Conservation (phyloP, 2,113 vertebrate species). For the Pelvicachromis taeniatus region DNA sequence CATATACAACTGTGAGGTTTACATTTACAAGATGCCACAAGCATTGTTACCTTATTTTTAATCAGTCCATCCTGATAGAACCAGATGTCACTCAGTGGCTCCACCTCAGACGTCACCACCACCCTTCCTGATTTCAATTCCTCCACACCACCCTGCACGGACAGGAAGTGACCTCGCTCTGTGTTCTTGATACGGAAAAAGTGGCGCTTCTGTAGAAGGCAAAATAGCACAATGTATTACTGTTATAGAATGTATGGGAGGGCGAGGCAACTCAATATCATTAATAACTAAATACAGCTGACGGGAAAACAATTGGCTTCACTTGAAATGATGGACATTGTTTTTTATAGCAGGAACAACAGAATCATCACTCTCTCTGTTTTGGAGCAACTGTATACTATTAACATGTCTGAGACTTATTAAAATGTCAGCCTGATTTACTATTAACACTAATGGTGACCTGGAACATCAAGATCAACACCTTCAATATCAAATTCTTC, state of each 20-base stretch:
- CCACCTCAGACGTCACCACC: conserved; percentile 74
- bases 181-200: conserved; percentile 83
- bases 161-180: conserved; percentile 77
- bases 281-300: not conserved
- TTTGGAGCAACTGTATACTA: not conserved
- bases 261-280: not conserved
- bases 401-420: not conserved
- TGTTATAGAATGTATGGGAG: not conserved
- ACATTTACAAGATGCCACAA: accelerated
- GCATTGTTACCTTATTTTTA: conserved; percentile 83
- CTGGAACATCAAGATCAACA: not conserved
- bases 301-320: not conserved
- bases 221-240: not conserved
- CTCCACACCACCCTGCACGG: conserved; percentile 79
- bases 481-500: accelerated
- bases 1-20: not conserved
- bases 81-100: conserved; percentile 83
- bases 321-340: not conserved
- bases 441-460: not conserved
- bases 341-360: not conserved
- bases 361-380: not conserved
- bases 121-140: conserved; percentile 89
- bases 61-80: conserved; percentile 89
- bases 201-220: conserved; percentile 72
- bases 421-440: not conserved